Base-by-base conservation (phyloP, 2,888 invertebrate genomes). In the Apamea anceps region DNA sequence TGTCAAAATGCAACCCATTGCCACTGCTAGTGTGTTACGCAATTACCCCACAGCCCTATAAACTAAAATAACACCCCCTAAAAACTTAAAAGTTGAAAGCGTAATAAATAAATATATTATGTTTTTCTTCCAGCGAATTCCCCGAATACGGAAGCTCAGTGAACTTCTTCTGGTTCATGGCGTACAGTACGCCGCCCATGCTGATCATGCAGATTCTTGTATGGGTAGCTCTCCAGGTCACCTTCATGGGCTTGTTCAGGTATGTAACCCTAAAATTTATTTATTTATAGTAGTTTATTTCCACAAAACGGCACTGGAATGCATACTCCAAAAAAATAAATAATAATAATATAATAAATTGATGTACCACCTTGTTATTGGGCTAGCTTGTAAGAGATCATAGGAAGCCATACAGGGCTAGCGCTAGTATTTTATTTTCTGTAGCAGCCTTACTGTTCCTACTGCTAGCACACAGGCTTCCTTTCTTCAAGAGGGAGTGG, bases 131-230 rank as follows among this genome's bases (percentile, higher is more conserved):
- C 94, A 96, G 96, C 5, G 96, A 96, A 84, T 97, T 96, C 91
- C 98, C 77, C 96, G 98, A 90, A 75, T 93, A 95, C 82, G 97
- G 74, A 97, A 98, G 83, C 13, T 92, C 94, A 0, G 96, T 98
- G 82, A 98, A 98, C 92, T 99, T 99, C 95, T 98, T 98, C 88
- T 98, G 98, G 88, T 99, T 99, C 98, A 98, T 99, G 98, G 97
- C 98, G 88, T 98, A 98, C 95, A 98, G 98, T 88, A 98, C 98
- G 0, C 99, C 99, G 1, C 97, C 98, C 2, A 98, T 99, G 98
- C 91, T 99, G 80, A 88, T 99, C 2, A 98, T 98, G 96, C 98
- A 98, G 91, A 91, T 98, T 51, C 94, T 98, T 0, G 98, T 98
- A 48, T 99, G 98, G 98, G 57, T 98, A 2, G 98, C 98, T 95